Conservation (phyloP, 2,797 vertebrate species). For the Tragopan temminckii region DNA sequence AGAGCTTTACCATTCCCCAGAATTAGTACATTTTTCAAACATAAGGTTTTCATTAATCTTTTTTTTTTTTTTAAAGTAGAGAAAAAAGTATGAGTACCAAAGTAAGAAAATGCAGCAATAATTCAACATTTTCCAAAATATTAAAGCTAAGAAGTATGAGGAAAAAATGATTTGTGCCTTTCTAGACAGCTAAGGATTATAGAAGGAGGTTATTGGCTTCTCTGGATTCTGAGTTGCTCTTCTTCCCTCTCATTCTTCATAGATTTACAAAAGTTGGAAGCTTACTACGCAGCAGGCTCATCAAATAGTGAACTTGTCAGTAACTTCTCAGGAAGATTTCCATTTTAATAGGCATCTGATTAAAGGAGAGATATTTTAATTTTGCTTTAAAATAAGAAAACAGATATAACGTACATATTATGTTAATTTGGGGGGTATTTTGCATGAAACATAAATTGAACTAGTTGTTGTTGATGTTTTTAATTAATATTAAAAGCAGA, state of each 20-base stretch:
- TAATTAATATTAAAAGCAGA: background rate
- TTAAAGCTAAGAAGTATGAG: background rate
- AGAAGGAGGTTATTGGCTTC: background rate
- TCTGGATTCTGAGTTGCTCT: background rate
- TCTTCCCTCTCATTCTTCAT: background rate
- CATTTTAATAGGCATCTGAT: slow-evolving; percentile 40
- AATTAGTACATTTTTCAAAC: slow-evolving; percentile 40
- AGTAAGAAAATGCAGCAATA: slow-evolving; percentile 1
- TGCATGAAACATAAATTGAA: background rate
- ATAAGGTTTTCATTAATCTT: slow-evolving; percentile 22
- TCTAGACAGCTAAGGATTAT: background rate
- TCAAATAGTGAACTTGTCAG: background rate
- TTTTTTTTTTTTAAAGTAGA: background rate
- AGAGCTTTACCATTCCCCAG: background rate
- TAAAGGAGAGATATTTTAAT: slow-evolving; percentile 16
- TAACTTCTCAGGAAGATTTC: background rate
- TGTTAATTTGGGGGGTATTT: background rate
- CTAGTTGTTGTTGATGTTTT: background rate
- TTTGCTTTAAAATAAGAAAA: background rate
- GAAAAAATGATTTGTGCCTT: background rate
- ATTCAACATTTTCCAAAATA: slow-evolving; percentile 45
- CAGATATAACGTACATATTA: background rate
- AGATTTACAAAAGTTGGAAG: slow-evolving; percentile 8
- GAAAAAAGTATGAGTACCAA: background rate
- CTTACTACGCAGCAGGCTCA: slow-evolving; percentile 9